Conservation (phyloP, 2,797 vertebrate species). For the Argya squamiceps region DNA sequence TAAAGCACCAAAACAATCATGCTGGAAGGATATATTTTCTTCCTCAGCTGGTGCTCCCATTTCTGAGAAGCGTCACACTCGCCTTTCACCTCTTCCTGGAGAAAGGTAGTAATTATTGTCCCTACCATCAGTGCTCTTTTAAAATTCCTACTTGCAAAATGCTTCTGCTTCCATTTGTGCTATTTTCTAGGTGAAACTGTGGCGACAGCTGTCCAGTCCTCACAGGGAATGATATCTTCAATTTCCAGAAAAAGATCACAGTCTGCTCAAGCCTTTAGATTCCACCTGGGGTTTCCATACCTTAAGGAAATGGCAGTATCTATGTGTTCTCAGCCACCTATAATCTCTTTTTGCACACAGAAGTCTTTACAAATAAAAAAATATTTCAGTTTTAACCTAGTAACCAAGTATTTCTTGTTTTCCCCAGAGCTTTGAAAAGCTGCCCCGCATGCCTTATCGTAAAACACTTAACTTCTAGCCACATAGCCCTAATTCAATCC, state of each 20-base stretch:
- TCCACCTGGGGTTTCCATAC: background rate
- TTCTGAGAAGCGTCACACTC: background rate
- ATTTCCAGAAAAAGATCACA: background rate
- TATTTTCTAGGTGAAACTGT: background rate
- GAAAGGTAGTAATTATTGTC: background rate
- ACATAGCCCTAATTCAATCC: background rate
- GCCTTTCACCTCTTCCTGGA: background rate
- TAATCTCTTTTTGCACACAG: background rate
- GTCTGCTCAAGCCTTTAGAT: background rate
- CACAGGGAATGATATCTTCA: background rate
- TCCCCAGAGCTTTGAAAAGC: background rate
- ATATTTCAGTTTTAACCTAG: background rate
- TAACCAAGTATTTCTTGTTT: background rate
- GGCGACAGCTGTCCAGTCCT: background rate
- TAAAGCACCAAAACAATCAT: background rate
- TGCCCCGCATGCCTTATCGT: background rate
- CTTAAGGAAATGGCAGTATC: background rate
- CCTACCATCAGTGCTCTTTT: background rate
- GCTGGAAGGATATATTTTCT: background rate
- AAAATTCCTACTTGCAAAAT: background rate
- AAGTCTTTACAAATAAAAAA: background rate
- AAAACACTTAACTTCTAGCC: background rate
- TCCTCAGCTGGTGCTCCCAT: fast-evolving
- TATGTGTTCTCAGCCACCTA: background rate
- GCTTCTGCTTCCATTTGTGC: background rate